Base-by-base conservation (phyloP, 2,888 invertebrate genomes). In the Lissocephala sabroskyi region DNA sequence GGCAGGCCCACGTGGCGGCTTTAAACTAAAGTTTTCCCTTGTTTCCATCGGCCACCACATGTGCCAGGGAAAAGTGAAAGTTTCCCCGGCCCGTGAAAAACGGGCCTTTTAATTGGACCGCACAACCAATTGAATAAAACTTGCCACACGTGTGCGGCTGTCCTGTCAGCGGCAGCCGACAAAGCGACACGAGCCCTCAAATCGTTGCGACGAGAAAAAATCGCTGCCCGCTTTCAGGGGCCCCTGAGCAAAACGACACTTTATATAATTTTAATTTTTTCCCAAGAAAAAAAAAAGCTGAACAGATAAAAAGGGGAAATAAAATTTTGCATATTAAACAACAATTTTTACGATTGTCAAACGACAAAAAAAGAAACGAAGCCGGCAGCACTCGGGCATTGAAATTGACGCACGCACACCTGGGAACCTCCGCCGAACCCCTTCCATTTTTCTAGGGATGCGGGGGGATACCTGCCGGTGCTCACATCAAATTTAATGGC, bases 261-360 rank as follows among this genome's bases (percentile, higher is more conserved):
- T 23, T 5, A 23, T 23, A 23, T 5, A 5, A 23, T 23, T 23
- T 23, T 23, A 23, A 23, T 23, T 23, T 23, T 23, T 23, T 23
- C 7, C 28, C 29, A 41, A 17, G 14, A 9, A 40, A 40, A 41
- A 41, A 23, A 52, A 52, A 36, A 45, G 48, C 59, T 56, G 62
- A 66, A 35, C 44, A 50, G 60, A 70, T 70, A 49, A 68, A 74
- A 63, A 71, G 60, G n/a, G 61, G 43, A 75, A 75, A 75, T 56
- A 48, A 40, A 26, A 46, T 51, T 52, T 56, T 53, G 32, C 45
- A 62, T 49, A 73, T 59, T 50, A 55, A 60, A 59, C 51, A 56
- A 41, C 50, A 45, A 52, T 65, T 64, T 67, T 68, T 65, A 67
- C 59, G 74, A 70, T 55, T 52, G 57, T 40, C 46, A 35, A 45